Evolutionary conservation across 2,797 vertebrate species (phyloP), one percentile per base, ranked within the genome.

Genomic region (Acrossocheilus wenchowensis): DNA sequence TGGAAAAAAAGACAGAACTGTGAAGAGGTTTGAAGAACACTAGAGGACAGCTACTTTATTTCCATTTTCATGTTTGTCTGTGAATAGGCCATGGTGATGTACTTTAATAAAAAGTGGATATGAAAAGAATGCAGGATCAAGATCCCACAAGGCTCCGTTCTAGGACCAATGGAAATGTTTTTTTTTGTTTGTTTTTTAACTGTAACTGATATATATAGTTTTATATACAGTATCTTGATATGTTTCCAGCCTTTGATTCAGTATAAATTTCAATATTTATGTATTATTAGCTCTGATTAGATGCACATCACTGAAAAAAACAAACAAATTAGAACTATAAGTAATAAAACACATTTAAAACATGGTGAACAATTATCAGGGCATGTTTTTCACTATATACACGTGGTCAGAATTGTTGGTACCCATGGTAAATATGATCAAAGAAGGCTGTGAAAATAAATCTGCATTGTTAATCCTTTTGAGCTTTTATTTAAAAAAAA

Each of bases 1-100:
- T 74, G 86, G 69, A 88, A 78, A 86, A 57, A 57, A n/a, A 57
- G 34, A 82, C 83, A 72, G 41, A 69, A 81, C 77, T 43, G 21
- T 45, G 15, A 64, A 77, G 52, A 72, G 57, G 68, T 64, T 57
- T 64, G 34, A 75, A 45, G 17, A 57, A 77, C 74, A 69, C 41
- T 66, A 78, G 57, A 84, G 66, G 69, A 45, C 48, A 66, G 50
- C 34, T 78, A 69, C 45, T 48, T 62, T 66, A 43, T 57, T 30
- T 26, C n/a, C 39, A 12, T 54, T 73, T 72, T 41, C 48, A 50
- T 52, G 45, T 68, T 81, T 69, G 30, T 69, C 66, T 39, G 52
- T 54, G 81, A 73, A 73, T 60, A 73, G 15, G 48, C 68, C 66
- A 72, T 72, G 68, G 39, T 43, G 81, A 83, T 36, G 19, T 45